Percentiles rank a stretch among this genome's conserved stretches.
These are phyloP conservation scores for Luperina nickerlii DNA, from an alignment of 2,888 invertebrate genomes.

Conservation along the genomic window DNA sequence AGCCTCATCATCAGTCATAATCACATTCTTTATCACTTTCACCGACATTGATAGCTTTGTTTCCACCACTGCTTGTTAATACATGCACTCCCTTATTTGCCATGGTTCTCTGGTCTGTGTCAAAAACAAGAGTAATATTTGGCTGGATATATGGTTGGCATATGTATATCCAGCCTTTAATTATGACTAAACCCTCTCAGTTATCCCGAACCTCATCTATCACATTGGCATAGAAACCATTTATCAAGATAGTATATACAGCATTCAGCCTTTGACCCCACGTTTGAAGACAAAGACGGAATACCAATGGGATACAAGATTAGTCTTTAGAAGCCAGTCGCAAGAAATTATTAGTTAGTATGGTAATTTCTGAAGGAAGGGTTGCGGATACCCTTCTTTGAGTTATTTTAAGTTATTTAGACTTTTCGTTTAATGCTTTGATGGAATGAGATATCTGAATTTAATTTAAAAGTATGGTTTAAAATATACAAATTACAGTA, in stretches of 20 bases:
- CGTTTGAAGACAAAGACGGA: slow-evolving; percentile 51
- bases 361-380: slow-evolving; percentile 58
- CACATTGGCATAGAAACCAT: slow-evolving; percentile 38
- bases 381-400: slow-evolving; percentile 24
- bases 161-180: slow-evolving; percentile 11
- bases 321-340: slow-evolving; percentile 29
- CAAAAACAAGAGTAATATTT: too few species aligned
- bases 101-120: background rate
- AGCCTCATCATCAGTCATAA: background rate
- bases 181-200: slow-evolving; percentile 35
- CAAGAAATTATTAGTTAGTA: slow-evolving; percentile 58
- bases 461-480: background rate
- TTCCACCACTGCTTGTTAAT: too few species aligned
- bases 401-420: slow-evolving; percentile 9
- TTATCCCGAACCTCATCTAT: slow-evolving; percentile 44
- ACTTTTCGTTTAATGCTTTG: background rate
- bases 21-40: background rate
- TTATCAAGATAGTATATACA: slow-evolving; percentile 48
- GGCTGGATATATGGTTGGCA: background rate
- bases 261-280: slow-evolving; percentile 37
- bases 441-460: background rate
- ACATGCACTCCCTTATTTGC: too few species aligned
- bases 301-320: slow-evolving; percentile 59
- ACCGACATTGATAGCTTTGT: background rate
- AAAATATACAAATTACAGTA: background rate